phyloP scores from a whole-genome alignment of 2,113 vertebrate species.

The Callithrix jacchus region DNA sequence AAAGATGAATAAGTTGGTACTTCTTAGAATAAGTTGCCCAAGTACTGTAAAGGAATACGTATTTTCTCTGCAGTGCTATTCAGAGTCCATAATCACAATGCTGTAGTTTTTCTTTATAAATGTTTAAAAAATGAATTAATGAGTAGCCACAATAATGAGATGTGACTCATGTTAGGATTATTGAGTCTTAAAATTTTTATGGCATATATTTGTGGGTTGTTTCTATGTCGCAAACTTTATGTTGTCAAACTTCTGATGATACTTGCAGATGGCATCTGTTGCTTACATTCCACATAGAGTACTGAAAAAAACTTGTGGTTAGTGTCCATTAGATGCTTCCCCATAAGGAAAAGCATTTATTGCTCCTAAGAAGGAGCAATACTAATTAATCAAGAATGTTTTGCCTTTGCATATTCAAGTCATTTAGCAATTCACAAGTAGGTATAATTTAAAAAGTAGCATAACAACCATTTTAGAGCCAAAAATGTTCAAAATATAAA shows the following conservation, averaged over 20 bases:
- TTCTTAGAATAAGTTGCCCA: background rate
- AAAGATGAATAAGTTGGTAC: background rate
- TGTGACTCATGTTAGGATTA: background rate
- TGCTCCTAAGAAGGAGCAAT: background rate
- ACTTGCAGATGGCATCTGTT: background rate
- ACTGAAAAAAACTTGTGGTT: background rate
- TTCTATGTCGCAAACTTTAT: background rate
- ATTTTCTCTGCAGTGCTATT: background rate
- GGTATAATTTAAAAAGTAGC: background rate
- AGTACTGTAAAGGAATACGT: background rate
- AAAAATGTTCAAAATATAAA: background rate
- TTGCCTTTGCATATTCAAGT: background rate
- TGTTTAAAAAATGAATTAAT: background rate
- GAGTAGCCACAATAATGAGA: background rate
- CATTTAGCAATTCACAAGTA: background rate
- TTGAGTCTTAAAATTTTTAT: background rate
- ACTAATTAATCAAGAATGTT: background rate
- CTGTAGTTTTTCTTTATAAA: background rate
- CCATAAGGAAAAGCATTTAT: background rate
- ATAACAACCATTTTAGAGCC: background rate
- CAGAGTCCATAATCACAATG: background rate
- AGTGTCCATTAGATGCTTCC: background rate
- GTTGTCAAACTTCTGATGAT: background rate
- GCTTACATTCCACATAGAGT: background rate
- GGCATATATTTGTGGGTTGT: background rate